Percentiles rank a stretch among this genome's conserved stretches.
phyloP scores from a whole-genome alignment of 2,888 invertebrate genomes.

The Phengaris alcon region DNA sequence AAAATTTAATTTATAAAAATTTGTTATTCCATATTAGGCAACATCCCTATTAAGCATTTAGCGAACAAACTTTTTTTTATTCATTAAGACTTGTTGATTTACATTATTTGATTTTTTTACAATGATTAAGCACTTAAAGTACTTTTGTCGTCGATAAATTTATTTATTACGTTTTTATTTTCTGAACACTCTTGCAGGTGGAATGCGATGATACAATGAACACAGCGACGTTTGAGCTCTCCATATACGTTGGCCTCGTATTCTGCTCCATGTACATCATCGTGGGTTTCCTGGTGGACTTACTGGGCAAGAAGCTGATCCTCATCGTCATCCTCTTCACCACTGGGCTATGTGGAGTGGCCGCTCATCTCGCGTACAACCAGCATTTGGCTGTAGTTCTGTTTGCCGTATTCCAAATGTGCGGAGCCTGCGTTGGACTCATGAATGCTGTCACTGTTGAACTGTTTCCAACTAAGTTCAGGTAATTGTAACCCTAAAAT shows the following conservation, averaged over 20 bases:
- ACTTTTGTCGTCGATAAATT: background rate
- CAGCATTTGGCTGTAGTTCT: slow-evolving; percentile 80
- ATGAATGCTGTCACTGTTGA: slow-evolving; percentile 80
- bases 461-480: slow-evolving; percentile 78
- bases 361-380: slow-evolving; percentile 79
- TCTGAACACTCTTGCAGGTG: slow-evolving; percentile 39
- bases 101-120: background rate
- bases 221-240: slow-evolving; percentile 81
- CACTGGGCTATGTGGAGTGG: slow-evolving; percentile 78
- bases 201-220: slow-evolving; percentile 79
- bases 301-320: slow-evolving; percentile 76
- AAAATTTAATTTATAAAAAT: too few species aligned
- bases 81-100: background rate
- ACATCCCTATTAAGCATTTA: background rate
- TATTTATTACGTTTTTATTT: background rate
- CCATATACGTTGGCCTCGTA: slow-evolving; percentile 82
- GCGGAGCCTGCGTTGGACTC: slow-evolving; percentile 78
- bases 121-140: background rate
- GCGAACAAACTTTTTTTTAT: background rate
- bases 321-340: slow-evolving; percentile 69
- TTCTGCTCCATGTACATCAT: slow-evolving; percentile 82
- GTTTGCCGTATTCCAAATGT: slow-evolving; percentile 75
- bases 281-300: slow-evolving; percentile 80
- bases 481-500: slow-evolving; percentile 46
- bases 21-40: too few species aligned